Conservation (phyloP, 2,888 invertebrate species). For the Tillus elongatus region DNA sequence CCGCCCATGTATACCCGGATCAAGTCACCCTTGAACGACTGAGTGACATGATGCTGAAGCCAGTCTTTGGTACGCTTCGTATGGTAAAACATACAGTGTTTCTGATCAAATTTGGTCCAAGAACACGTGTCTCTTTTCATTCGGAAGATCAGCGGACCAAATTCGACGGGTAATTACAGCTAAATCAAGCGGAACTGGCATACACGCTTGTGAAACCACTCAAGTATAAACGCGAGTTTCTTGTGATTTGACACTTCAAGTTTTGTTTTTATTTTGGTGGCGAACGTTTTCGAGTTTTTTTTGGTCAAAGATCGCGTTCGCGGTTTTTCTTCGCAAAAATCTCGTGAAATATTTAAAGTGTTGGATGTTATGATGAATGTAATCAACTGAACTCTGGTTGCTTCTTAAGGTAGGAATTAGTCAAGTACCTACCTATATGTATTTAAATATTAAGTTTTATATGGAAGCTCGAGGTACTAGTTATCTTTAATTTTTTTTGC, state of each 20-base stretch:
- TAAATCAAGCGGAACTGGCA: conserved; percentile 33
- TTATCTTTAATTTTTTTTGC: too few relatives aligned
- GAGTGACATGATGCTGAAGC: conserved; percentile 40
- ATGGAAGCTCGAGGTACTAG: too few relatives aligned
- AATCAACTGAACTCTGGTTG: too few relatives aligned
- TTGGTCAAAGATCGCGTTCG: too few relatives aligned
- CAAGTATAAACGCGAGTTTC: not conserved
- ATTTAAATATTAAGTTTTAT: too few relatives aligned
- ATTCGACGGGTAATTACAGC: conserved; percentile 37
- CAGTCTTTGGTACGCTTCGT: conserved; percentile 41
- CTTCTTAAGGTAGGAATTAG: too few relatives aligned
- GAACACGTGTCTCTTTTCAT: conserved; percentile 34
- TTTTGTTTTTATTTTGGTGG: not conserved
- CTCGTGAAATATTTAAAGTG: too few relatives aligned
- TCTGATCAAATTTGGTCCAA: conserved; percentile 32
- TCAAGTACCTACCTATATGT: too few relatives aligned
- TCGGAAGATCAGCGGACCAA: conserved; percentile 36
- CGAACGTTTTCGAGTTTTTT: not conserved
- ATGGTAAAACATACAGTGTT: conserved; percentile 36
- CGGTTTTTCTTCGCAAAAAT: too few relatives aligned
- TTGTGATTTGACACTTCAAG: not conserved
- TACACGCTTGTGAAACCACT: not conserved
- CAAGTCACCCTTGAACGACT: conserved; percentile 42
- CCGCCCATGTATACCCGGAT: conserved; percentile 36
- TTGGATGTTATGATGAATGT: too few relatives aligned